Base-by-base conservation (phyloP, 2,113 vertebrate genomes). In the Rhynchomys soricoides region DNA sequence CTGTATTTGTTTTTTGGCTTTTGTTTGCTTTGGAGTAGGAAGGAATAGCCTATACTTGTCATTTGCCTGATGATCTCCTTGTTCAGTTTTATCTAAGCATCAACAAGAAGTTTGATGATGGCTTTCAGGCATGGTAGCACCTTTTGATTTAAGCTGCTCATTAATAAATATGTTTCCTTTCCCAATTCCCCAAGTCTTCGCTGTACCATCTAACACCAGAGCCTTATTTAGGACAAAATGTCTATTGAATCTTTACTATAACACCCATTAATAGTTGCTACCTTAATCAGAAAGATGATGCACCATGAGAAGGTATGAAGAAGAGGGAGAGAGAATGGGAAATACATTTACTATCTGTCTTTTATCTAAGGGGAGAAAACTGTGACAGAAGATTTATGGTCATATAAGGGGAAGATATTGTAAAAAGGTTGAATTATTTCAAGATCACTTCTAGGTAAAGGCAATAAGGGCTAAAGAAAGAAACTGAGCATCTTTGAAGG, bases 321-420 rank as follows among this genome's bases (percentile, higher is more conserved):
- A 5, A 26, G 4, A 52, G 10, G 7, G 29, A 68, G 34, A 68
- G 34, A 45, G 2, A 74, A 40, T 55, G 6, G 34, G 24, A 34
- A 34, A 2, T 4, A 34, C 1, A 57, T 34, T 37, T 10, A 79
- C 0, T 21, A 0, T 19, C 7, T 79, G 79, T 31, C 29, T 78
- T 82, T 40, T 96, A 43, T 31, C 40, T 45, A 88, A 71, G 94
- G 50, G 9, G 81, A 88, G 1, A 81, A n/a, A 89, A 90, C 43
- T 45, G 2, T 48, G 12, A 9, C 19, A 37, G 95, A 3, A 92
- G 55, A 81, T 0, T 59, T 34, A 52, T 45, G 31, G 11, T 22
- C n/a, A 29, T 7, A 95, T 9, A 81, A 34, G 50, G 43, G 43
- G 17, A 57, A 59, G 37, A 4, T 40, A 40, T 26, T 59, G 5